Evolutionary conservation across 1,140 invertebrate species (phyloP), one percentile per base, ranked within the genome.

Genomic region (Pygmarrhopalites habei): DNA sequence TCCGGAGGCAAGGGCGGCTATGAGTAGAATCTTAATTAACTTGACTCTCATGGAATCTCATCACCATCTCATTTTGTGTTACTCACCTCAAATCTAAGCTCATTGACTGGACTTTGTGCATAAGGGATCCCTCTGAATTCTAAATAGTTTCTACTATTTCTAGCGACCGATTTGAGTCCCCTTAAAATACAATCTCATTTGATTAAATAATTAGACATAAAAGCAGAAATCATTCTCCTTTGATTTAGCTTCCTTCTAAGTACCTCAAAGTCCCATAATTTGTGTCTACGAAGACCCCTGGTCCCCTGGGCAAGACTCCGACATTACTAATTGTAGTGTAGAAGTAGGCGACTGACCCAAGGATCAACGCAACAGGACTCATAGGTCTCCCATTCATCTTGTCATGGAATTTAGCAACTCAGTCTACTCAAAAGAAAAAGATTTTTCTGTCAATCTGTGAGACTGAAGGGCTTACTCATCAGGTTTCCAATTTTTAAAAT

Each of bases 311-410:
- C 7, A 47, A 47, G 10, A 47, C 23, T 10, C n/a, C 62, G 19
- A 68, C 55, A 63, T 63, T 65, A 19, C 30, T 60, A 17, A 65
- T 29, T 12, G 67, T 32, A 55, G 56, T 69, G 52, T 69, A 69
- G n/a, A 69, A 51, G 51, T 69, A 69, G 2, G 64, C 64, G 14
- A 69, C 60, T 1, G 64, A 60, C 3, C 60, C 53, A 3, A 69
- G 19, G 19, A 69, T 30, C 17, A 66, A 26, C 29, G 67, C 57
- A 1, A 69, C 23, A 0, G 67, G 67, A 19, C 19, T 5, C 51
- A 49, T 44, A 29, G 58, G n/a, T 44, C 57, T 53, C 1, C 23
- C 44, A 23, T 12, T 35, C 49, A 5, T n/a, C 39, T 51, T 58
- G 4, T n/a, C 39, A 59, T 58, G 43, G 28, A n/a, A n/a, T n/a